Base-by-base conservation (phyloP, 2,797 vertebrate species). In the Heteromormyrus szaboi region DNA sequence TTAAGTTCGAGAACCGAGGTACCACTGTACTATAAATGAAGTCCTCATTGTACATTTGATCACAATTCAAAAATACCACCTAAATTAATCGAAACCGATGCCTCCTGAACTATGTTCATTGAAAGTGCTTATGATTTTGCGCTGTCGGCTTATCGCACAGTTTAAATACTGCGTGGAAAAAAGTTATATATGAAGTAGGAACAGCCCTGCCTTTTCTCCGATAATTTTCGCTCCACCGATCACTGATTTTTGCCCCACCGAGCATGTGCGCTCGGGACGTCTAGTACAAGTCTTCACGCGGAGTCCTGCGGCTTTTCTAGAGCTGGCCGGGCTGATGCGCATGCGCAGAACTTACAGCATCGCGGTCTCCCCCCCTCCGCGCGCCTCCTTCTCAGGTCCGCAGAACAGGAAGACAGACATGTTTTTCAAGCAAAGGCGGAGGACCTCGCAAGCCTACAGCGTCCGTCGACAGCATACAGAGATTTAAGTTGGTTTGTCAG, bases 381-480 rank as follows among this genome's bases (percentile, higher is more conserved):
- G 14, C 51, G 11, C 33, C 95, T 93, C 93, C 92, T 92, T 91
- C 94, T 95, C 92, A 92, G 91, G 92, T 89, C 95, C 96, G 97
- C 97, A 97, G 97, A 97, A 97, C 97, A 97, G 97, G 97, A 98
- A 98, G 97, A 97, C 97, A 97, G 97, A 98, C 97, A 98, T 98
- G 95, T 98, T 98, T 96, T 95, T 92, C 94, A 92, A 93, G 91
- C 94, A 93, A 84, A 84, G 95, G 93, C 93, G 93, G 93, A 95
- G 94, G 95, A 95, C 94, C 93, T 95, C 92, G 91, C 94, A 94
- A 94, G 94, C 89, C 93, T 93, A 92, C 44, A 93, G 91, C 93
- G 93, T 92, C 68, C 90, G 89, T 90, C 91, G 90, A 93, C 41
- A 91, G 93, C 93, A 88, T 89, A 93, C 91, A 88, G 89, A 92